A percentile compares a stretch with the other conserved stretches of the same genome.
Evolutionary conservation across 2,113 vertebrate species (phyloP).

Genomic region (Tetrax tetrax): DNA sequence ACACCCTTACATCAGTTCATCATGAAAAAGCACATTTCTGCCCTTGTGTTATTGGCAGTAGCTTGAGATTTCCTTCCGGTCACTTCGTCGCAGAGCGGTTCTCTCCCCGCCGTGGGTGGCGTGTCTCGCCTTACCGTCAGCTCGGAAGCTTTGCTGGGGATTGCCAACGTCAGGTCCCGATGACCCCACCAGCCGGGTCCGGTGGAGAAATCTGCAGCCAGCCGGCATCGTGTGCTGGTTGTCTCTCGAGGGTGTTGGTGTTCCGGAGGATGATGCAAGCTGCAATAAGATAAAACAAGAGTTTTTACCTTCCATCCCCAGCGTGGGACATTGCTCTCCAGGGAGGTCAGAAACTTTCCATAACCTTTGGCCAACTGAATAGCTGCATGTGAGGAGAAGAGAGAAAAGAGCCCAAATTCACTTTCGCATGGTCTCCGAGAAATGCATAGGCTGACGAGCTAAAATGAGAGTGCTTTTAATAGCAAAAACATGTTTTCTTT

Average conservation of each 20-base stretch:
- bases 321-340: neutral
- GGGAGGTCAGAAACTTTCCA: neutral
- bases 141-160: neutral
- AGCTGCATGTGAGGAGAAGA: neutral
- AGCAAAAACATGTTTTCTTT: conserved; percentile 37
- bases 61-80: neutral
- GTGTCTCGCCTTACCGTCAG: neutral
- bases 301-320: neutral
- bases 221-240: accelerated
- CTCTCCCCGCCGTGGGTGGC: neutral
- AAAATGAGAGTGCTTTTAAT: conserved; percentile 18
- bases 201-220: neutral
- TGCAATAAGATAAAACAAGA: neutral
- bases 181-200: neutral
- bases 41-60: neutral
- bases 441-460: neutral
- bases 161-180: neutral
- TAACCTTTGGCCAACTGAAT: neutral
- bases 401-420: neutral
- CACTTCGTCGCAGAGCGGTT: accelerated
- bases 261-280: neutral
- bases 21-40: neutral
- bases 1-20: neutral
- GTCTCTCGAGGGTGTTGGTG: accelerated
- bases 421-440: neutral